Percentiles rank a stretch among this genome's conserved stretches.
These are phyloP conservation scores for Candoia aspera DNA, from an alignment of 2,113 vertebrate species.

Conservation along the genomic window DNA sequence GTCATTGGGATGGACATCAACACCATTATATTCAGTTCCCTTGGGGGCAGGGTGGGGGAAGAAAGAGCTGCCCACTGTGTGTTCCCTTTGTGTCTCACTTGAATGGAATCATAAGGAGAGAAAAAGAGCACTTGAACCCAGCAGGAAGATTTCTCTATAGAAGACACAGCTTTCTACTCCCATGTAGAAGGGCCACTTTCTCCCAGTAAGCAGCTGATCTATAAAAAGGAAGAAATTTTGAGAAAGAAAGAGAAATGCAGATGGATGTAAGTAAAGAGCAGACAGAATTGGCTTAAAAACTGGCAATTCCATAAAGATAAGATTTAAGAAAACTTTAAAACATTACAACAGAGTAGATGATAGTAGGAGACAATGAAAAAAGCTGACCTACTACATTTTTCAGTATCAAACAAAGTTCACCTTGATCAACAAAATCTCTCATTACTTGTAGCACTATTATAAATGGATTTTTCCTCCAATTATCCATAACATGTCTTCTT, in stretches of 20 bases:
- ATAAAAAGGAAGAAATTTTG: constrained; percentile 30
- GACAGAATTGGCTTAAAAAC: background rate
- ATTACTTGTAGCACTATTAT: background rate
- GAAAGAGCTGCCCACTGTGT: constrained; percentile 18
- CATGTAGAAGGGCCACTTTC: background rate
- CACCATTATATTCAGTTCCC: background rate
- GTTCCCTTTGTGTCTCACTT: constrained; percentile 1
- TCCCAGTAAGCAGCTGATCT: constrained; percentile 35
- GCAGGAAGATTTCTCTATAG: constrained; percentile 47
- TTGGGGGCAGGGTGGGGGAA: background rate
- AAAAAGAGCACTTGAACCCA: constrained; percentile 52
- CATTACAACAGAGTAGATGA: constrained; percentile 16
- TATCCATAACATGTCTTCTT: background rate
- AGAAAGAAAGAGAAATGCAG: constrained; percentile 5
- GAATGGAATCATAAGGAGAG: constrained; percentile 33
- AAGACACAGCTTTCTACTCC: constrained; percentile 17
- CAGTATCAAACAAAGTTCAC: background rate
- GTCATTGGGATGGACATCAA: background rate
- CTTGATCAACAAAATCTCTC: background rate
- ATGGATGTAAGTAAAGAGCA: background rate
- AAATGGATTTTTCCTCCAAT: background rate
- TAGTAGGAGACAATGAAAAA: background rate
- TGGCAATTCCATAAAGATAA: constrained; percentile 24
- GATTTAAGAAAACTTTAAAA: constrained; percentile 24
- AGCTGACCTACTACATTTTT: background rate